These are phyloP conservation scores for Bhutanitis thaidina DNA, from an alignment of 2,888 invertebrate genomes.

Conservation along the genomic window DNA sequence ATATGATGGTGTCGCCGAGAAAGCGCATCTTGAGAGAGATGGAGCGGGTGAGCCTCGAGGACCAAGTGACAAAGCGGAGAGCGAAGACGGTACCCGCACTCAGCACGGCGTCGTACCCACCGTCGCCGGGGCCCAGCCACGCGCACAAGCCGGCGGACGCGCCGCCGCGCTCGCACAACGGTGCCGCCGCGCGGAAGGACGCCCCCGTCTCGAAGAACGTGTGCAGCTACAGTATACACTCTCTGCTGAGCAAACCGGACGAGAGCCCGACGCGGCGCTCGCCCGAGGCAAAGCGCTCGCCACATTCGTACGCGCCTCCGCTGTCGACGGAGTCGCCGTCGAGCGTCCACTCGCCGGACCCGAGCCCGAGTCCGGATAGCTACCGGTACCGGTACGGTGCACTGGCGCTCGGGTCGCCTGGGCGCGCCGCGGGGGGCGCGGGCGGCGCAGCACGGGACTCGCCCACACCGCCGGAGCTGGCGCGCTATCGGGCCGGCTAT, in stretches of 20 bases:
- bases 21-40: conserved; percentile 90
- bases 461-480: conserved; percentile 54
- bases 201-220: conserved; percentile 62
- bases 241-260: conserved; percentile 85
- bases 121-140: conserved; percentile 40
- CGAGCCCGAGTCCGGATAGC: conserved; percentile 65
- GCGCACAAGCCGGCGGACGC: conserved; percentile 38
- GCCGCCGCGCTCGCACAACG: conserved; percentile 39
- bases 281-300: conserved; percentile 52
- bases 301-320: conserved; percentile 42
- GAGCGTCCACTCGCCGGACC: conserved; percentile 60
- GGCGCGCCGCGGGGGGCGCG: conserved; percentile 32
- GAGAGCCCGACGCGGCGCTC: conserved; percentile 60
- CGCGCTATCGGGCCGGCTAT: conserved; percentile 34
- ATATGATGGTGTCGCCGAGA: conserved; percentile 87
- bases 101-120: conserved; percentile 49
- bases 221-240: conserved; percentile 92
- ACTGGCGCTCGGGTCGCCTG: conserved; percentile 53
- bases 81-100: conserved; percentile 70
- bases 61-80: conserved; percentile 82
- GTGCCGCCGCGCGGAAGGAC: conserved; percentile 47
- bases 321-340: conserved; percentile 58
- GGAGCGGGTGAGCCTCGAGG: conserved; percentile 87
- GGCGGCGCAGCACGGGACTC: conserved; percentile 46
- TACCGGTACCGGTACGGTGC: conserved; percentile 62